Evolutionary conservation across 2,113 vertebrate species (phyloP).

Genomic region (Nyctibius bracteatus): DNA sequence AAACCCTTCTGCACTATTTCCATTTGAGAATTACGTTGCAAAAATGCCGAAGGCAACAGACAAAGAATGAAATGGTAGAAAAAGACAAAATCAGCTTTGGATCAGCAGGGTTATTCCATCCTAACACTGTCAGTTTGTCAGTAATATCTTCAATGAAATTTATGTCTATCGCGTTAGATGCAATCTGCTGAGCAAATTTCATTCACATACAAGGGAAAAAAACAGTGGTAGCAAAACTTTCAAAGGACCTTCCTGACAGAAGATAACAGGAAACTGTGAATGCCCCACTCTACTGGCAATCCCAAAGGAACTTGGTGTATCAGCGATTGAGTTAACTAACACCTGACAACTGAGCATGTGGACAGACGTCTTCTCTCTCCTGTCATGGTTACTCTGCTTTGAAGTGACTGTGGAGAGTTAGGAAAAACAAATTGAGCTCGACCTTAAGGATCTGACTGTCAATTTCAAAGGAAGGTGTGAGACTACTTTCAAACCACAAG

Average conservation of each 20-base stretch:
- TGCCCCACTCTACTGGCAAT: not conserved
- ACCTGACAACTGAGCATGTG: not conserved
- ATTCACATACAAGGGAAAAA: not conserved
- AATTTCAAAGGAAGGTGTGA: not conserved
- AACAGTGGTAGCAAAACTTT: not conserved
- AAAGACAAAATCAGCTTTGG: not conserved
- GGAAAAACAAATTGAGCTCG: not conserved
- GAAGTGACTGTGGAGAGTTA: not conserved
- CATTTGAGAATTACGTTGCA: not conserved
- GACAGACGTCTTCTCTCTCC: not conserved
- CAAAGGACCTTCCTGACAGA: not conserved
- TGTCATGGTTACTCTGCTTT: not conserved
- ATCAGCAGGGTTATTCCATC: not conserved
- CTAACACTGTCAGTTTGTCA: not conserved
- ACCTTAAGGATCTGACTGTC: not conserved
- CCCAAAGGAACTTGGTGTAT: not conserved
- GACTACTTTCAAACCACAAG: not conserved
- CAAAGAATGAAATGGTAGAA: not conserved
- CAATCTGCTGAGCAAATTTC: not conserved
- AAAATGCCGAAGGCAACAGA: not conserved
- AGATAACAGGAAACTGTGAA: not conserved
- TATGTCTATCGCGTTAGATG: not conserved
- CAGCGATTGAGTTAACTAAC: not conserved
- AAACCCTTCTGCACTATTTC: not conserved
- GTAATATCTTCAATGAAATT: not conserved